A percentile compares a stretch with the other conserved stretches of the same genome.
Evolutionary conservation across 2,888 invertebrate species (phyloP).

Genomic region (Fragum fragum): DNA sequence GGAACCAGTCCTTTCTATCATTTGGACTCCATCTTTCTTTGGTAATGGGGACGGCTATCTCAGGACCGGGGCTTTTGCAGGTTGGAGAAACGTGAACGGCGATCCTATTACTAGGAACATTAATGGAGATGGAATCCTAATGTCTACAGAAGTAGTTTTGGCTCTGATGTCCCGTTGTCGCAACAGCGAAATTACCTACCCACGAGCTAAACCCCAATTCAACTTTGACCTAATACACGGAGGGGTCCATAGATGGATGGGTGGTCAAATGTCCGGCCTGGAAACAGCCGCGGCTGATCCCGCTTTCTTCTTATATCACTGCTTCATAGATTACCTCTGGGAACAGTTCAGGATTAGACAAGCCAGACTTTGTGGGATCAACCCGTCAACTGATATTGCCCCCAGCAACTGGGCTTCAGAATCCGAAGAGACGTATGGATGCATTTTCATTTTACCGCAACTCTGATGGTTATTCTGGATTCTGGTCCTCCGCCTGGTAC

Average conservation of each 20-base stretch:
- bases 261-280: slow-evolving; percentile 70
- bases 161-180: slow-evolving; percentile 63
- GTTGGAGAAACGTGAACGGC: slow-evolving; percentile 72
- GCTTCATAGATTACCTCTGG: slow-evolving; percentile 76
- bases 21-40: slow-evolving; percentile 74
- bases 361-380: slow-evolving; percentile 32
- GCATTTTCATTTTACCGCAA: slow-evolving; percentile 54
- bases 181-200: neutral
- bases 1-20: slow-evolving; percentile 68
- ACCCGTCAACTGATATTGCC: slow-evolving; percentile 53
- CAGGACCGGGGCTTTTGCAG: slow-evolving; percentile 75
- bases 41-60: slow-evolving; percentile 78
- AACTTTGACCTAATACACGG: slow-evolving; percentile 71
- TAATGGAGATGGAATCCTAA: slow-evolving; percentile 67
- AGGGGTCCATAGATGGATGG: slow-evolving; percentile 72
- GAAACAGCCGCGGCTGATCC: slow-evolving; percentile 72
- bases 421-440: slow-evolving; percentile 47
- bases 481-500: slow-evolving; percentile 42
- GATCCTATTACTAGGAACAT: slow-evolving; percentile 72
- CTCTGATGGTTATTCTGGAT: slow-evolving; percentile 57
- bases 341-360: slow-evolving; percentile 68
- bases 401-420: slow-evolving; percentile 40
- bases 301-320: slow-evolving; percentile 74
- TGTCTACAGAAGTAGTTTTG: slow-evolving; percentile 60
- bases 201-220: neutral